Evolutionary conservation across 2,113 vertebrate genomes (phyloP), one percentile per base, ranked within the genome.

Genomic region (Myotis lucifugus): DNA sequence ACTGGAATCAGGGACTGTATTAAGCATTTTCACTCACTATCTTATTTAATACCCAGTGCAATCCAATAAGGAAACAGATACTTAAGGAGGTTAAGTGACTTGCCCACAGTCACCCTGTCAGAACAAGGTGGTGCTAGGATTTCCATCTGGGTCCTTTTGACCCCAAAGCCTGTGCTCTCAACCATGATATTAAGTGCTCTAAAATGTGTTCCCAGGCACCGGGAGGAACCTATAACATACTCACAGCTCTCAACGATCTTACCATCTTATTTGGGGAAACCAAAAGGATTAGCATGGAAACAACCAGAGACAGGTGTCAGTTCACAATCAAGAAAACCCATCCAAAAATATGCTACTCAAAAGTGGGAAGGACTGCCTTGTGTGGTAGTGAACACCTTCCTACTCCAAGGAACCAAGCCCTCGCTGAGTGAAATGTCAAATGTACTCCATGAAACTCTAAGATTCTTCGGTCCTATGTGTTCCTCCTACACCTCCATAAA

Each of bases 281-380:
- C 46, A 40, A 83, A 86, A 86, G 15, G 42, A 69, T 52, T 73
- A 85, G 59, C 32, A 76, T 21, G 0, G 56, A 91, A 48, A 70
- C 66, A 15, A 93, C 8, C 23, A 61, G n/a, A 94, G 14, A 77
- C 4, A 50, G 42, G 13, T 9, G 15, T 88, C 59, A 54, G 21
- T 76, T 86, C 37, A 95, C 32, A 77, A 32, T 25, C 19, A 86
- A 56, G 17, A 92, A 85, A 96, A 94, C 66, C 1, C 14, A 83
- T 12, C 29, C 46, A 25, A 88, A 92, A 70, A 85, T 10, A 82
- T 5, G 81, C 21, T 37, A 27, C 27, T 66, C 21, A 34, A 40
- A 88, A 37, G 40, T 70, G n/a, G 32, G 61, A 88, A 85, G 40
- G 27, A 83, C 69, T 14, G 12, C 64, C 64, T 34, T 40, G 21